A percentile compares a stretch with the other conserved stretches of the same genome.
Evolutionary conservation across 2,113 vertebrate genomes (phyloP).

Genomic region (Sorex araneus): DNA sequence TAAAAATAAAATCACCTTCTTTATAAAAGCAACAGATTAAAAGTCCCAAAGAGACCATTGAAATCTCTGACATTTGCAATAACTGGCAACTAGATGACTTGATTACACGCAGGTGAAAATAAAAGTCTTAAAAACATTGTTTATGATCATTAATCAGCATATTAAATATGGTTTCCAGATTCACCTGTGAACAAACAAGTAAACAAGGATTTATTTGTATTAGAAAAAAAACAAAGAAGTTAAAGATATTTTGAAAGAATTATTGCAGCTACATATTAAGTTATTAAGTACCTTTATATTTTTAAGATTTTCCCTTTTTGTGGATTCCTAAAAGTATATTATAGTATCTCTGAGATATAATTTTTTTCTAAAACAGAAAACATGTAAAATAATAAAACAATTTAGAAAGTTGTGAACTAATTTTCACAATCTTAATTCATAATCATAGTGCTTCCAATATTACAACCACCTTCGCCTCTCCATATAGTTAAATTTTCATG

Average conservation of each 20-base stretch:
- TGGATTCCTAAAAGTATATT: slow-evolving; percentile 58
- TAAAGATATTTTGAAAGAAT: slow-evolving; percentile 67
- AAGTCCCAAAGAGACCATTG: slow-evolving; percentile 91
- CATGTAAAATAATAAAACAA: slow-evolving; percentile 35
- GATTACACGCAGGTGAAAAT: slow-evolving; percentile 88
- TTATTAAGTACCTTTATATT: slow-evolving; percentile 84
- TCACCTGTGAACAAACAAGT: slow-evolving; percentile 67
- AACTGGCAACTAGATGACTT: slow-evolving; percentile 88
- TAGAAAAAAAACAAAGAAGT: slow-evolving; percentile 74
- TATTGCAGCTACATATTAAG: slow-evolving; percentile 81
- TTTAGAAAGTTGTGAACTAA: slow-evolving; percentile 20
- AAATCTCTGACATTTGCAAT: slow-evolving; percentile 91
- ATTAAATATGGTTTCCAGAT: slow-evolving; percentile 84
- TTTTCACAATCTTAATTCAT: slow-evolving; percentile 19
- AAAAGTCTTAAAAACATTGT: slow-evolving; percentile 87
- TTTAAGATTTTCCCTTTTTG: slow-evolving; percentile 76
- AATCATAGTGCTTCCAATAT: neutral
- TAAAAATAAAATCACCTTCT: slow-evolving; percentile 93
- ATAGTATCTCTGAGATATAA: slow-evolving; percentile 42
- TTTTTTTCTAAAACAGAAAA: slow-evolving; percentile 54
- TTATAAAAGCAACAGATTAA: slow-evolving; percentile 93
- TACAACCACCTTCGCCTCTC: neutral
- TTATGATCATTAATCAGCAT: slow-evolving; percentile 88
- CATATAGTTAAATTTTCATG: neutral
- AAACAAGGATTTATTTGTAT: slow-evolving; percentile 82